Base-by-base conservation (phyloP, 1,140 invertebrate species). In the Colletes latitarsis region DNA sequence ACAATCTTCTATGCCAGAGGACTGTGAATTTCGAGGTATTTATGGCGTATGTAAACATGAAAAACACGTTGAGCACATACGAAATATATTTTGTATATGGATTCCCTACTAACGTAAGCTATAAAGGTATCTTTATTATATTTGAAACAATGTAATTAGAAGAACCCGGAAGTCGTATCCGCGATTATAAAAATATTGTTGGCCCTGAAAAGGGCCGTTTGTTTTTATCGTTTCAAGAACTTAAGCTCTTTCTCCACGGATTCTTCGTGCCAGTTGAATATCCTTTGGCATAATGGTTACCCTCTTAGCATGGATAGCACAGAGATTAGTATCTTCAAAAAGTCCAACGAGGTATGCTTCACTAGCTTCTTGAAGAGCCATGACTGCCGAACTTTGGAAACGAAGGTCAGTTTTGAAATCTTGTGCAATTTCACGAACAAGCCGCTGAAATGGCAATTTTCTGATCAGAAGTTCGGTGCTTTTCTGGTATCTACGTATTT, bases 251-350 rank as follows among this genome's bases (percentile, higher is more conserved):
- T 88, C 86, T 46, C 86, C 86, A 14, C 86, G 79, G 19, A 88
- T 88, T 72, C 86, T 72, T 4, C 86, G 85, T 0, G 86, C 86
- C 9, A 88, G 49, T 17, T 88, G 86, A 43, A 88, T 88, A 6
- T 88, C 87, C 1, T 88, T 88, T 5, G 86, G 86, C 86, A 88
- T 88, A 60, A 88, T 88, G 41, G 86, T 88, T 3, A 88, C 86
- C 1, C 82, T 77, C 19, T 87, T 87, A 6, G 86, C 86, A 15
- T 86, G 85, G 10, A 87, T 84, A 0, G 86, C 86, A 10, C 86
- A 88, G n/a, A 88, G 79, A 9, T 88, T 88, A 8, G 86, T 88
- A 4, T 88, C 85, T 52, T 88, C 86, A 0, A 88, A 88, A 1
- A 88, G 10, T 0, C 86, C 86, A 4, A 88, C 86, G 10, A 88